phyloP scores from a whole-genome alignment of 2,888 invertebrate genomes.

The Luperina nickerlii region DNA sequence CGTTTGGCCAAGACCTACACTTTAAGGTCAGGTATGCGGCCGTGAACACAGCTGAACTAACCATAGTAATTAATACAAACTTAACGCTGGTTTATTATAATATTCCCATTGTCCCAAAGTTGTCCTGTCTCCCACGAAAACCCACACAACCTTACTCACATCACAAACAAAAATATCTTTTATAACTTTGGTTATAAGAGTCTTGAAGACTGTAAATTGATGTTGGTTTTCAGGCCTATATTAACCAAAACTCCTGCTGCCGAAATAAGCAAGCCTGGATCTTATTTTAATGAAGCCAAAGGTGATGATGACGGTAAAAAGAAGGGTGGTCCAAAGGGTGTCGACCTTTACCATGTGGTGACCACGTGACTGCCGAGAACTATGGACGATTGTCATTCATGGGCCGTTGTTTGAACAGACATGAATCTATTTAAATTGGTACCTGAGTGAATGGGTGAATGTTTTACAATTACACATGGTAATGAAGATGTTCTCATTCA shows the following conservation, averaged over 20 bases:
- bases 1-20: constrained; percentile 19
- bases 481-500: constrained; percentile 55
- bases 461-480: constrained; percentile 53
- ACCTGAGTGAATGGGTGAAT: constrained; percentile 55
- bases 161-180: constrained; percentile 1
- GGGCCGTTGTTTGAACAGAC: constrained; percentile 60
- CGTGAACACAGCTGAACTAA: constrained; percentile 42
- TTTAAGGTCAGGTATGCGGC: constrained; percentile 57
- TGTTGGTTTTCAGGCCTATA: constrained; percentile 17
- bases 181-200: constrained; percentile 10
- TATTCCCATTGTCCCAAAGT: constrained; percentile 70
- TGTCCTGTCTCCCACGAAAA: constrained; percentile 57
- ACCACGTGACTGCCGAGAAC: constrained; percentile 71
- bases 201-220: constrained; percentile 3
- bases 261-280: constrained; percentile 26
- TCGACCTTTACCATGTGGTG: constrained; percentile 77
- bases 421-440: constrained; percentile 61
- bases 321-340: constrained; percentile 72
- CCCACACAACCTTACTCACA: background rate
- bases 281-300: background rate
- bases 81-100: constrained; percentile 71
- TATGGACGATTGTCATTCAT: constrained; percentile 72
- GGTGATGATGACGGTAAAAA: constrained; percentile 9
- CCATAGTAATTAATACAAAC: constrained; percentile 65
- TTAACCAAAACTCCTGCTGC: background rate